Percentiles rank a stretch among this genome's conserved stretches.
Conservation (phyloP, 2,113 vertebrate species). For the Astatoreochromis straeleni region DNA sequence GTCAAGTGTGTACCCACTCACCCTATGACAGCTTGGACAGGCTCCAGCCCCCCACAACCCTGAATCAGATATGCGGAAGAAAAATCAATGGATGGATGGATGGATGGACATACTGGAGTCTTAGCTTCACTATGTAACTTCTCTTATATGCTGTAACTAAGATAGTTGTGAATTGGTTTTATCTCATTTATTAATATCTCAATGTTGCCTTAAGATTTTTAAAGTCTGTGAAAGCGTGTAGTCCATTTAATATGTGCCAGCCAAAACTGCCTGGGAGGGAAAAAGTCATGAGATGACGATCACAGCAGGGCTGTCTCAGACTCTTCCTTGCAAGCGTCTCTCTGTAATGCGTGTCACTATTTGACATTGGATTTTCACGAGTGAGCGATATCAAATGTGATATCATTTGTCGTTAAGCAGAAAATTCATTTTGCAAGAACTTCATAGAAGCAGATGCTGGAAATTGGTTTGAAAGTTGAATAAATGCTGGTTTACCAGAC, state of each 20-base stretch:
- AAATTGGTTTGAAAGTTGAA: neutral
- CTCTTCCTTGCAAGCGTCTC: neutral
- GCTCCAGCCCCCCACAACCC: neutral
- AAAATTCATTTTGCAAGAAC: constrained; percentile 20
- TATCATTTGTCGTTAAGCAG: constrained; percentile 1
- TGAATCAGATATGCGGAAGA: neutral
- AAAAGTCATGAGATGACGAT: neutral
- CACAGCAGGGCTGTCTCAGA: neutral
- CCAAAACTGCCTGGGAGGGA: neutral
- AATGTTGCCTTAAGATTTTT: neutral
- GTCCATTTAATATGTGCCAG: neutral
- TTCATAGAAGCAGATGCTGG: neutral
- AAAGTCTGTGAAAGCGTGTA: neutral
- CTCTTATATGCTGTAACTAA: neutral
- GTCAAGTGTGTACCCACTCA: neutral
- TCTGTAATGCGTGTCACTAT: constrained; percentile 1
- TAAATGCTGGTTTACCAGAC: constrained; percentile 5
- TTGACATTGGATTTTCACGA: constrained; percentile 33
- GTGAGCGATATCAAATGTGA: neutral
- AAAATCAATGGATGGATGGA: neutral
- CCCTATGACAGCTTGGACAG: neutral
- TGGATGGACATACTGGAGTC: neutral
- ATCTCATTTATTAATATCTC: neutral
- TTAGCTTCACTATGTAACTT: neutral
- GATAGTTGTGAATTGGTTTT: neutral